Base-by-base conservation (phyloP, 1,140 invertebrate species). In the Stegodyphus dumicola region DNA sequence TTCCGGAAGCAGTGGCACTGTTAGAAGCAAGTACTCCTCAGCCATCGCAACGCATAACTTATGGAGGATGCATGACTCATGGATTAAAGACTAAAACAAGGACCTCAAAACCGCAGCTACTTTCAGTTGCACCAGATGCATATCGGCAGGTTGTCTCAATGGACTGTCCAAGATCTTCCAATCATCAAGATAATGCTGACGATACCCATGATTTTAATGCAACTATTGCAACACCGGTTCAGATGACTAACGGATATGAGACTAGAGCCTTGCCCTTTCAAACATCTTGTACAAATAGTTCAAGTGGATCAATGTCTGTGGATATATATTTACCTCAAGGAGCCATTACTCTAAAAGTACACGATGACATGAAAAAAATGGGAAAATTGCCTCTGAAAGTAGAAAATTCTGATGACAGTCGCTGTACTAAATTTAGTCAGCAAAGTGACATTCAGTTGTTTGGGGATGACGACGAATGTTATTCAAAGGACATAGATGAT, bases 281-380 rank as follows among this genome's bases (percentile, higher is more conserved):
- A 65, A 86, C 76, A 9, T 86, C 84, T 6, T 86, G 84, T 15
- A 51, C 84, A 52, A 86, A 75, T 11, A 86, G 84, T 51, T 87
- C 86, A 51, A 87, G 79, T 83, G 79, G 77, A 2, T 87, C 87
- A 13, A 85, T 87, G 83, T 77, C 87, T 33, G 77, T 87, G 9
- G 87, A 87, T 64, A 75, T 87, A 52, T 86, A 87, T 51, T 70
- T 87, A 48, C 87, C 87, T 18, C 86, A 87, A 77, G 77, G 80
- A 67, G 67, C 83, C 54, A 64, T 87, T 6, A 87, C 83, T 51
- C 33, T 87, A 56, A 86, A 83, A 60, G 73, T 87, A 7, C 74
- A 81, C 60, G 87, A 87, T 77, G 81, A 87, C 33, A 86, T 86
- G 84, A 86, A 78, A 73, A 65, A 77, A 33, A 17, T 71, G 10